Evolutionary conservation across 1,140 invertebrate genomes (phyloP), one percentile per base, ranked within the genome.

Genomic region (Sycobia sp.): DNA sequence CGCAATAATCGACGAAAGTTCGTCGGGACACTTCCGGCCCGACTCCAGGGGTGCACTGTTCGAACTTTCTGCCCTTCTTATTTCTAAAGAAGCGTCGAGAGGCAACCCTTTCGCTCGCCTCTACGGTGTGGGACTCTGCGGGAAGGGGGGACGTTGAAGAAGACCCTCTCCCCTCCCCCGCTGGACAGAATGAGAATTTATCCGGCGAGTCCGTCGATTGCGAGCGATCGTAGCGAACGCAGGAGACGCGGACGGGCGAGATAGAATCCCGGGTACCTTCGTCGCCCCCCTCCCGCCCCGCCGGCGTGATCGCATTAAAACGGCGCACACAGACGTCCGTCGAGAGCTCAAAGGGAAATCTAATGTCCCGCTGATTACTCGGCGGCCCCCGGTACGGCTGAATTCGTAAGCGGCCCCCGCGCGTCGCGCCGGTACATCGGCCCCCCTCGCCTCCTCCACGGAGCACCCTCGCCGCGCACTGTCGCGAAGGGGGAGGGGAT

Each of bases 361-460:
- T 81, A 82, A 81, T 81, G 79, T 80, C 78, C 76, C 77, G 69
- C 77, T 81, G 80, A 82, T 82, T 82, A 81, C 79, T 79, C 78
- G 77, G 70, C 5, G 29, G 29, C 4, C 29, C 5, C 29, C 5
- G 29, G 29, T 76, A 79, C 75, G 74, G 73, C 79, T 76, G 72
- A 81, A 75, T 75, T 75, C 69, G 65, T 72, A 72, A 46, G 55
- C 32, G 43, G 29, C 29, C 29, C 22, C 13, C 49, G 23, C 46
- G 5, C 5, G 13, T 18, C 13, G 1, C 4, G 34, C 34, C 27
- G 16, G 25, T 39, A 13, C 13, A 25, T 32, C 47, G 13, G 1
- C 20, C 16, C 13, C 32, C 23, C 25, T 51, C 22, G 1, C 18
- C 18, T 54, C 39, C 8, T 61, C 23, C 4, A 9, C 8, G 14